phyloP scores from a whole-genome alignment of 1,140 invertebrate genomes.

The Hycleus phaleratus region DNA sequence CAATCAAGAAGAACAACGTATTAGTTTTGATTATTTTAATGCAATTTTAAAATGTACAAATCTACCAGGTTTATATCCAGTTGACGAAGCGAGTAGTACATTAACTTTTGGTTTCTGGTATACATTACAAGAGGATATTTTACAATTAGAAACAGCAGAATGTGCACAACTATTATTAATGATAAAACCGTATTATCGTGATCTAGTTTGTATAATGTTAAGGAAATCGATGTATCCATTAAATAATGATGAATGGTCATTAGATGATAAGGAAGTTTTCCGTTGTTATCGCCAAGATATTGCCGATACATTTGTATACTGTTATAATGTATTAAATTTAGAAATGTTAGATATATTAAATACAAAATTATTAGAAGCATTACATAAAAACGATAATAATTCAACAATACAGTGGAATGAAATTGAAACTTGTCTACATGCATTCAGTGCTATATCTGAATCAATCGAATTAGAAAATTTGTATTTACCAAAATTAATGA shows the following conservation, averaged over 20 bases:
- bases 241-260: conserved; percentile 42
- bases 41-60: conserved; percentile 63
- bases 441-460: conserved; percentile 73
- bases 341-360: conserved; percentile 60
- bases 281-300: conserved; percentile 88
- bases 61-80: conserved; percentile 72
- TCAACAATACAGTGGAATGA: conserved; percentile 49
- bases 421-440: conserved; percentile 73
- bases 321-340: conserved; percentile 67
- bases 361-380: conserved; percentile 47
- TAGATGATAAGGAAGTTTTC: conserved; percentile 77
- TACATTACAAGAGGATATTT: conserved; percentile 69
- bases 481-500: conserved; percentile 57
- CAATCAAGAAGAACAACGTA: conserved; percentile 38
- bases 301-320: conserved; percentile 81
- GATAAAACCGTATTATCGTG: conserved; percentile 59
- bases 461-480: conserved; percentile 57
- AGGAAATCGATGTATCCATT: conserved; percentile 56
- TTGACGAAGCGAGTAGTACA: conserved; percentile 75
- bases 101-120: conserved; percentile 88
- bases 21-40: conserved; percentile 43
- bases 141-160: conserved; percentile 45
- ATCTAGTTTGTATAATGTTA: conserved; percentile 55
- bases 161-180: conserved; percentile 44
- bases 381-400: conserved; percentile 37